These are phyloP conservation scores for Falcunculus frontatus DNA, from an alignment of 2,113 vertebrate species.

Conservation along the genomic window DNA sequence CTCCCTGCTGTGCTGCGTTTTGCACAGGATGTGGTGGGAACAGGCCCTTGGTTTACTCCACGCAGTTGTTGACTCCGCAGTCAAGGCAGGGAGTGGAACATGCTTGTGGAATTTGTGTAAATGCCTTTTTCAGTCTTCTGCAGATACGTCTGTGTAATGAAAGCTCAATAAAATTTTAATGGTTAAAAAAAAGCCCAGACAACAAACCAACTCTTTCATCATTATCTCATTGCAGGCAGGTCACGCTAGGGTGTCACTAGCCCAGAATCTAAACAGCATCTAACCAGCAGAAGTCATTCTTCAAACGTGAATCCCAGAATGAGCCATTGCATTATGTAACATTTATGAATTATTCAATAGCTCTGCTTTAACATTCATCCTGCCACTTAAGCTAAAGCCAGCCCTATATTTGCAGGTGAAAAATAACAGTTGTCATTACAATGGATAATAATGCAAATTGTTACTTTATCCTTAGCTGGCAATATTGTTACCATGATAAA, in stretches of 20 bases:
- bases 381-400: not conserved
- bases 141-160: not conserved
- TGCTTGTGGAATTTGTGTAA: not conserved
- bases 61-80: not conserved
- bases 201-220: constrained; percentile 15
- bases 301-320: constrained; percentile 8
- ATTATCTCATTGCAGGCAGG: constrained; percentile 12
- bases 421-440: not conserved
- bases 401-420: not conserved
- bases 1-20: not conserved
- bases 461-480: not conserved
- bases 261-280: constrained; percentile 15
- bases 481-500: not conserved
- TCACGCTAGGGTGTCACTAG: not conserved
- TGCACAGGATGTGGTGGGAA: not conserved
- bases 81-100: not conserved
- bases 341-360: constrained; percentile 33
- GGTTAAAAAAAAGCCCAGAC: not conserved
- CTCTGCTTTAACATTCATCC: constrained; percentile 29
- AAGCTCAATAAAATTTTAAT: constrained; percentile 21
- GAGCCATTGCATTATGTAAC: constrained; percentile 38
- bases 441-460: not conserved
- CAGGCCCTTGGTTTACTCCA: not conserved
- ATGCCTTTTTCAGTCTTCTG: not conserved
- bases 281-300: constrained; percentile 20